Evolutionary conservation across 1,140 invertebrate species (phyloP), one percentile per base, ranked within the genome.

Genomic region (Drosophila mauritiana): DNA sequence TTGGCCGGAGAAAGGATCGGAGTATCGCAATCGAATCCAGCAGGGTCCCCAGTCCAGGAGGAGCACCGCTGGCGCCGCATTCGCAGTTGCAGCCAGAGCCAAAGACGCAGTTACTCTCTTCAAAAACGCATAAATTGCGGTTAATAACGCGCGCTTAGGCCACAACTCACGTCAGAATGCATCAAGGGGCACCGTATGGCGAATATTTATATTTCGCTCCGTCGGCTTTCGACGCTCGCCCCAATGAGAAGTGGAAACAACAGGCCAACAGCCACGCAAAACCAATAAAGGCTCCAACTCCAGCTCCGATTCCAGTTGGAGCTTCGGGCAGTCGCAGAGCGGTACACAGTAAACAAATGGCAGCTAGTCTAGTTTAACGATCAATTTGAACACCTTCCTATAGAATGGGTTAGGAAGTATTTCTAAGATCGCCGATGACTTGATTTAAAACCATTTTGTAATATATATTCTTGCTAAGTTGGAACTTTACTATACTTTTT

Each of bases 91-190:
- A 31, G 36, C 7, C 45, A 25, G 8, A 17, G 12, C 7, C 54
- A 4, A 34, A 43, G 39, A 17, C 54, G 25, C 22, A 43, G 52
- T 45, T 48, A 74, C 63, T 51, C 74, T 89, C 84, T 88, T 89
- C 73, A 80, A 89, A 84, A 84, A 68, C 84, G 77, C 84, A 89
- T 89, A 84, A 89, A 89, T 89, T 89, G 84, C 59, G 84, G 80
- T 88, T 88, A 88, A 89, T 88, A 88, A 89, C 80, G 80, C 77
- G 80, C 85, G 84, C 84, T 89, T 89, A 89, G 84, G 84, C 84
- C 84, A 89, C 84, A 89, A 89, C 84, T 89, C 84, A 89, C 88
- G 84, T 89, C 84, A 89, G 53, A 80, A 89, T 84, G 84, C 81
- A 89, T 89, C 84, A 89, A 89, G 82, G 77, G 69, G 62, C 53